Percentiles rank a stretch among this genome's conserved stretches.
Conservation (phyloP, 2,797 vertebrate genomes). For the Saxicola maurus region DNA sequence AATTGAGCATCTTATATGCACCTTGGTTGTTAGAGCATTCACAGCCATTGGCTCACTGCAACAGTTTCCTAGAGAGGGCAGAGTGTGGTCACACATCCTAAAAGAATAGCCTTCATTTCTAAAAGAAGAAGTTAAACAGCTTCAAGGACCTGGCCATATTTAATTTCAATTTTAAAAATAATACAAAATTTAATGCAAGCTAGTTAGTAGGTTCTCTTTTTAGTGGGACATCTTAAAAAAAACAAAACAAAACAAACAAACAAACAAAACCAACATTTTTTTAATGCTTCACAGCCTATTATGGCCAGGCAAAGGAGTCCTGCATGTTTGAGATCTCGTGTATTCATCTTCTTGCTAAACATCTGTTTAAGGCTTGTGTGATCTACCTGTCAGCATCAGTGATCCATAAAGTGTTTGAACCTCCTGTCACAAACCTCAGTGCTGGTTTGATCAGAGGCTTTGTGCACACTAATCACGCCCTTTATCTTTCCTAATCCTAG, state of each 20-base stretch:
- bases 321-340: conserved; percentile 43
- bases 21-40: not conserved
- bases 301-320: conserved; percentile 53
- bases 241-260: not conserved
- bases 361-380: conserved; percentile 77
- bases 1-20: not conserved
- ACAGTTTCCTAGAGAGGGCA: not conserved
- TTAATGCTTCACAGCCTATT: conserved; percentile 57
- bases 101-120: not conserved
- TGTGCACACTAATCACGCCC: conserved; percentile 70
- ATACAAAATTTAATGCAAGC: not conserved
- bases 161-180: not conserved
- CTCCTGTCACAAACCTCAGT: conserved; percentile 68
- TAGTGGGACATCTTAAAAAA: not conserved
- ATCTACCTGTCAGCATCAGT: conserved; percentile 75
- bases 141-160: not conserved
- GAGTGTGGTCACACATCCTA: not conserved
- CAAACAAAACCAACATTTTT: not conserved
- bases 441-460: conserved; percentile 74
- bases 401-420: conserved; percentile 73
- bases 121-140: not conserved
- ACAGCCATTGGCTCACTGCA: not conserved
- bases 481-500: conserved; percentile 71
- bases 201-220: conserved; percentile 48
- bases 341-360: conserved; percentile 73